A percentile compares a stretch with the other conserved stretches of the same genome.
phyloP scores from a whole-genome alignment of 2,888 invertebrate genomes.

The Dioctria linearis region DNA sequence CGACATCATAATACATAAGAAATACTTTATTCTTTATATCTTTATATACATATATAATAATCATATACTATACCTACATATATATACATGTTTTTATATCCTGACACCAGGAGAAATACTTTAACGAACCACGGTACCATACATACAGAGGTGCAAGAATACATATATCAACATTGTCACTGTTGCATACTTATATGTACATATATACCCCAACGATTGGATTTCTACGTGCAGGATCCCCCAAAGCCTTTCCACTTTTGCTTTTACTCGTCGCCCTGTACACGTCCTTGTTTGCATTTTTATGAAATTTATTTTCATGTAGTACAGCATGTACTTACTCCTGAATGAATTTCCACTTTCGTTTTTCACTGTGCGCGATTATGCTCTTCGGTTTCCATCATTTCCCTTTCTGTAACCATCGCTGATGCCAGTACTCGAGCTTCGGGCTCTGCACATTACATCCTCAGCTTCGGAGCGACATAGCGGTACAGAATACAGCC shows the following conservation, averaged over 20 bases:
- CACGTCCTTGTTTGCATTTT: constrained; percentile 59
- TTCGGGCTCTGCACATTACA: not conserved
- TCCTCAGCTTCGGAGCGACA: not conserved
- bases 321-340: constrained; percentile 46
- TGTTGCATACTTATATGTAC: not conserved
- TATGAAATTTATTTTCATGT: constrained; percentile 59
- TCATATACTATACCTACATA: too few species aligned
- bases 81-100: too few species aligned
- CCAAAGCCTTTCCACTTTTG: constrained; percentile 28
- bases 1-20: not conserved
- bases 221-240: constrained; percentile 22
- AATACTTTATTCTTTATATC: not conserved
- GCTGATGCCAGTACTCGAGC: not conserved
- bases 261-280: constrained; percentile 39
- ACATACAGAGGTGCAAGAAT: not conserved
- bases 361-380: constrained; percentile 43
- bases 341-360: constrained; percentile 52
- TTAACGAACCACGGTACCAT: not conserved
- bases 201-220: constrained; percentile 17
- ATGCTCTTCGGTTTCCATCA: constrained; percentile 41
- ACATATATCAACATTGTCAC: constrained; percentile 5
- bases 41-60: too few species aligned
- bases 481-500: constrained; percentile 1
- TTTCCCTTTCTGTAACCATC: constrained; percentile 43
- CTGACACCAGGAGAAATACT: too few species aligned